These are phyloP conservation scores for Potorous gilbertii DNA, from an alignment of 2,797 vertebrate genomes.

Conservation along the genomic window DNA sequence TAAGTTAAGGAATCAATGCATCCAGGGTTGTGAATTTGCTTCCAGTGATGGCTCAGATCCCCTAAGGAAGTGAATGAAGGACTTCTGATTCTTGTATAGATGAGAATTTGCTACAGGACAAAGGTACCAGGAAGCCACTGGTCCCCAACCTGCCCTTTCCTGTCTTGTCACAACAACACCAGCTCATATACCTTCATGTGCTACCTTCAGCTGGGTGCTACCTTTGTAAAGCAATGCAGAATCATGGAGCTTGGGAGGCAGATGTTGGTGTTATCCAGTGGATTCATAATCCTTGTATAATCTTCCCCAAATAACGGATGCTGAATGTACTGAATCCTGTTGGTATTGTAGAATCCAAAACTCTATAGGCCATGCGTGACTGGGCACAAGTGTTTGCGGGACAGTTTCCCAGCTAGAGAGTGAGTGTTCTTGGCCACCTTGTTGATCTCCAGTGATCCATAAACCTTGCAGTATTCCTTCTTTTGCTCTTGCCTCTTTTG, in stretches of 20 bases:
- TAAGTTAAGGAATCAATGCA: not conserved
- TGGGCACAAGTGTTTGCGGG: not conserved
- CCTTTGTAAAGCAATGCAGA: not conserved
- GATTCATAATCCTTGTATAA: not conserved
- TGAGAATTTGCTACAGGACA: not conserved
- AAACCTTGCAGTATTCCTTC: not conserved
- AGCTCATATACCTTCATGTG: not conserved
- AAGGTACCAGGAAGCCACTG: not conserved
- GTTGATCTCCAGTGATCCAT: not conserved
- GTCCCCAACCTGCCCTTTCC: not conserved
- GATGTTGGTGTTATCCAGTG: not conserved
- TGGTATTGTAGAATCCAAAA: not conserved
- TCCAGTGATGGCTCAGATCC: not conserved
- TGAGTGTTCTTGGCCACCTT: not conserved
- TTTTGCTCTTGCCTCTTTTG: not conserved
- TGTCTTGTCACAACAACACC: not conserved
- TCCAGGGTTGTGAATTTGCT: not conserved
- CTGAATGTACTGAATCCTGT: not conserved
- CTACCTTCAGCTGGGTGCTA: not conserved
- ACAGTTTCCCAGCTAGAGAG: no score
- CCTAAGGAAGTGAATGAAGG: not conserved
- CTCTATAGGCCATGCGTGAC: not conserved
- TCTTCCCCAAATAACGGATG: not conserved
- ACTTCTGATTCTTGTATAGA: not conserved
- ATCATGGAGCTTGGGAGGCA: not conserved